Base-by-base conservation (phyloP, 2,113 vertebrate genomes). In the Macquaria australasica region DNA sequence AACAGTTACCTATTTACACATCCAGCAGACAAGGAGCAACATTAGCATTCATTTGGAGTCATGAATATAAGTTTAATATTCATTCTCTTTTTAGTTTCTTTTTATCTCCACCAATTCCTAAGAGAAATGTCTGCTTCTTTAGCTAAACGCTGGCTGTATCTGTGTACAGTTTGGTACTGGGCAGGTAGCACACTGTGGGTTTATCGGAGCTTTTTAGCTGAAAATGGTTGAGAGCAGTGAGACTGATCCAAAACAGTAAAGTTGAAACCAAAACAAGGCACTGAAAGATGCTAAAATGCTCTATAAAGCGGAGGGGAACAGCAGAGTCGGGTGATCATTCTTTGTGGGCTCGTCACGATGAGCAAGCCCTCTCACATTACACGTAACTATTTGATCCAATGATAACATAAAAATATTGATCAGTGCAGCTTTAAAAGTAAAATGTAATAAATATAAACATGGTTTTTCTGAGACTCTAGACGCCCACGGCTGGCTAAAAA, bases 351-450 rank as follows among this genome's bases (percentile, higher is more conserved):
- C 6, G 8, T 56, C 37, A 58, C 5, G 18, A 7, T 41, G 18
- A 62, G 6, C 18, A 11, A 39, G 2, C 12, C 62, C 16, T 45
- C 6, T 48, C 39, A 37, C 58, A 34, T 34, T 16, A 74, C 25
- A 62, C 25, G 0, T 6, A 34, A 23, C 45, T 10, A 55, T 55
- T 23, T 60, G 55, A 43, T 73, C 8, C 55, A 28, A 2, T n/a
- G 53, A 48, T n/a, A 58, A 21, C 45, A 43, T 55, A 12, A 73
- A 73, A 48, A 18, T 69, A 59, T n/a, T 62, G 55, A 62, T 53
- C 23, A 59, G 16, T 41, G 8, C 56, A 71, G n/a, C 18, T 77
- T 77, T 39, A 53, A 55, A 64, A 31, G 34, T 69, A n/a, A 28
- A 28, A 63, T 77, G 10, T n/a, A 71, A 72, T 75, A 50, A 21